phyloP scores from a whole-genome alignment of 1,140 invertebrate genomes.

The Anastrepha ludens region DNA sequence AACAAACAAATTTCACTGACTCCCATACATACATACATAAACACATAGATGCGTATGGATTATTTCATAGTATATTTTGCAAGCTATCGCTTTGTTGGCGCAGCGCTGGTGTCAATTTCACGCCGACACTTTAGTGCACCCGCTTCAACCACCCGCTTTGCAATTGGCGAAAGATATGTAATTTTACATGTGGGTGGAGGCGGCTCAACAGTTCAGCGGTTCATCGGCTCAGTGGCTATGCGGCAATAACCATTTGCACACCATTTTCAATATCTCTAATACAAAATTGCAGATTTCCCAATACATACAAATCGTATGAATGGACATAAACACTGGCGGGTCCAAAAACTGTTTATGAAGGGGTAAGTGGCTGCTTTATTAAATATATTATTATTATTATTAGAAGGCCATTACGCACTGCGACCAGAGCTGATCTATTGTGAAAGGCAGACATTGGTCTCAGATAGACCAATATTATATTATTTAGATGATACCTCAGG shows the following conservation, averaged over 20 bases:
- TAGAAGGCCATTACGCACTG: no score
- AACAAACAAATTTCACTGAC: conserved; percentile 3
- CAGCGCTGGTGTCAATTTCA: background rate
- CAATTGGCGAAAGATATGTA: background rate
- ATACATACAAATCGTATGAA: background rate
- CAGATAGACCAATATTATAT: no score
- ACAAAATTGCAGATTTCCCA: conserved; percentile 24
- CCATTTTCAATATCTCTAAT: conserved; percentile 53
- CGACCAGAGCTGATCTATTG: no score
- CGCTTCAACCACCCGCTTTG: background rate
- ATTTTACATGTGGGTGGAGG: background rate
- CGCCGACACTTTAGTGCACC: background rate
- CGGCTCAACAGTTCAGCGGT: conserved; percentile 46
- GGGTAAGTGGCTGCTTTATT: no score
- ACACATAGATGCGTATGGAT: background rate
- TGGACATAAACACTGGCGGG: background rate
- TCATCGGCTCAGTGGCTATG: conserved; percentile 45
- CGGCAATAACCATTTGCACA: conserved; percentile 48
- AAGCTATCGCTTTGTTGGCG: background rate
- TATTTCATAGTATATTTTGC: conserved; percentile 23
- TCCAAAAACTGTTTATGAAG: no score
- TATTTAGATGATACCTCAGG: no score
- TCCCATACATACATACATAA: background rate
- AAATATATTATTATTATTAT: no score
- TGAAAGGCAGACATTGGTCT: no score